Conservation (phyloP, 2,113 vertebrate genomes). For the Perccottus glenii region DNA sequence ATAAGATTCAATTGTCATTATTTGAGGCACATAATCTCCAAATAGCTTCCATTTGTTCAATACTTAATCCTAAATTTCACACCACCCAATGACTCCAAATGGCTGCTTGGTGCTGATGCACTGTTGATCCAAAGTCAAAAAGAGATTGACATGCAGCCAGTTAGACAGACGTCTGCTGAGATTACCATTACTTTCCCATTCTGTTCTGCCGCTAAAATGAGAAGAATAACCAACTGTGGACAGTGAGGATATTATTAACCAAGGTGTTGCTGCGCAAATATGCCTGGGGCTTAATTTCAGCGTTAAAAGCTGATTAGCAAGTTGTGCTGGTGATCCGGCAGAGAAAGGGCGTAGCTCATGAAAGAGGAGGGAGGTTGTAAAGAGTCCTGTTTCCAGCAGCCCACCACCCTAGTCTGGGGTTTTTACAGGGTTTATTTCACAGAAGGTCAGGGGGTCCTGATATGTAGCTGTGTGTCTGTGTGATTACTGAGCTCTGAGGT, state of each 20-base stretch:
- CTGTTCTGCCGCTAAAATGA: slow-evolving; percentile 34
- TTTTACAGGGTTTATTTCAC: slow-evolving; percentile 50
- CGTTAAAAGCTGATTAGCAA: slow-evolving; percentile 42
- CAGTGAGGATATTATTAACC: slow-evolving; percentile 39
- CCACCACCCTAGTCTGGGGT: slow-evolving; percentile 29
- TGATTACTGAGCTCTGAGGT: slow-evolving; percentile 41
- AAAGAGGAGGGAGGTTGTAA: slow-evolving; percentile 50
- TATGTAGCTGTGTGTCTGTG: slow-evolving; percentile 34
- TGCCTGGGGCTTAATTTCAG: slow-evolving; percentile 28
- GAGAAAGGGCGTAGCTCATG: slow-evolving; percentile 40
- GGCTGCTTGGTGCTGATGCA: slow-evolving; percentile 63
- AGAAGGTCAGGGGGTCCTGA: slow-evolving; percentile 39
- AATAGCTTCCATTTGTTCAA: slow-evolving; percentile 36
- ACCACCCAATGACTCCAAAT: slow-evolving; percentile 53
- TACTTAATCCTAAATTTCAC: slow-evolving; percentile 64
- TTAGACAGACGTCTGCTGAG: slow-evolving; percentile 49
- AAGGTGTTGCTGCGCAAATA: slow-evolving; percentile 27
- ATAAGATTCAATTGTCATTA: slow-evolving; percentile 32
- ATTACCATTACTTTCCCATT: slow-evolving; percentile 39
- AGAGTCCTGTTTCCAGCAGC: slow-evolving; percentile 46
- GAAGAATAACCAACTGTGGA: slow-evolving; percentile 37
- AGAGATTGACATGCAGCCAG: slow-evolving; percentile 64
- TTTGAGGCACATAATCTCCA: slow-evolving; percentile 34
- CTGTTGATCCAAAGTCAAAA: slow-evolving; percentile 52
- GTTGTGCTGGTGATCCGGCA: slow-evolving; percentile 26